Evolutionary conservation across 2,888 invertebrate genomes (phyloP).

Genomic region (Eupithecia abbreviata): DNA sequence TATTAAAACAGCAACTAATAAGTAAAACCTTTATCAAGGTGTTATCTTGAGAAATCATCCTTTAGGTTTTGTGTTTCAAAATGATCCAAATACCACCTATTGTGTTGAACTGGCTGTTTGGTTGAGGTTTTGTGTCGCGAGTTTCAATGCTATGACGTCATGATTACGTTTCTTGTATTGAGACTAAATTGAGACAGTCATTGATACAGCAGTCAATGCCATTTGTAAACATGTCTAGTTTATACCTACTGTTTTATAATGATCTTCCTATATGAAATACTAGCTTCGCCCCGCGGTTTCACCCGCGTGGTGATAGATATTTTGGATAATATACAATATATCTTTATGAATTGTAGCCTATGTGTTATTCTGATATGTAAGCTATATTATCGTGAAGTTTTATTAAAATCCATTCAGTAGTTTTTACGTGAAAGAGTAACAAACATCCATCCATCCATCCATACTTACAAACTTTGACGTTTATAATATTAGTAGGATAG

Average conservation of each 20-base stretch:
- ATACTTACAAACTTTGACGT: no score
- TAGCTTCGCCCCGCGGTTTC: no score
- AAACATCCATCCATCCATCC: no score
- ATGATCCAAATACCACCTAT: slow-evolving; percentile 19
- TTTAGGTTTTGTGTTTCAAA: slow-evolving; percentile 64
- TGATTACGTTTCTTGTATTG: background rate
- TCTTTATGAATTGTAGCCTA: no score
- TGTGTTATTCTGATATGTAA: no score
- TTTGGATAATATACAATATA: no score
- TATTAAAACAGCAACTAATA: background rate
- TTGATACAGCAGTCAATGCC: slow-evolving; percentile 39
- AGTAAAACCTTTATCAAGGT: slow-evolving; percentile 14
- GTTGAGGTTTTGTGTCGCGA: slow-evolving; percentile 72
- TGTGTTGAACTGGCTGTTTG: slow-evolving; percentile 23
- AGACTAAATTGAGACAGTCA: slow-evolving; percentile 23
- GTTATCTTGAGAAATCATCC: slow-evolving; percentile 26
- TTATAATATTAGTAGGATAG: no score
- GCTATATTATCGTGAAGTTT: no score
- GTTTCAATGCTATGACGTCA: slow-evolving; percentile 36
- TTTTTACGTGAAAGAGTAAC: no score
- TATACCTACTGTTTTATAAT: background rate
- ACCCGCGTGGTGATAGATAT: no score
- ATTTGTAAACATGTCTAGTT: slow-evolving; percentile 33
- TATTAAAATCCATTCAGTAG: no score
- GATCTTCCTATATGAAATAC: background rate